phyloP scores from a whole-genome alignment of 2,888 invertebrate genomes.

The Gari tellinella region DNA sequence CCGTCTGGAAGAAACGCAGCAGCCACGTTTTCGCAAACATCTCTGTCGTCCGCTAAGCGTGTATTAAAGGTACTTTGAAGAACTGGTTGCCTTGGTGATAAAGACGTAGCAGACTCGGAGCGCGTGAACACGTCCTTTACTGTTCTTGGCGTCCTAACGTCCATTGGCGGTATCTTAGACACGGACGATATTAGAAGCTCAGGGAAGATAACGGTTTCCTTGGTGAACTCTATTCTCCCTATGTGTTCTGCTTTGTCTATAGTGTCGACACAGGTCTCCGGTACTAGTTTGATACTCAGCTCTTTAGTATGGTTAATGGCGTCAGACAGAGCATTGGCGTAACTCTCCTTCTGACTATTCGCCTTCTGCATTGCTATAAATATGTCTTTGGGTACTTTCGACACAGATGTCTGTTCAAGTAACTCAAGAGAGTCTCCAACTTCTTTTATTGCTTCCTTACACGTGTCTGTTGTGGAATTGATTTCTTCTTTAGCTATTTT shows the following conservation, averaged over 20 bases:
- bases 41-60: constrained; percentile 42
- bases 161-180: constrained; percentile 50
- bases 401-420: constrained; percentile 23
- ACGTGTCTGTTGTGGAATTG: constrained; percentile 32
- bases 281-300: constrained; percentile 31
- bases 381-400: constrained; percentile 19
- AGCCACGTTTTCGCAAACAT: constrained; percentile 46
- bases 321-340: constrained; percentile 45
- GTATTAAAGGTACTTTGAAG: constrained; percentile 35
- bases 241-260: constrained; percentile 35
- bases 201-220: constrained; percentile 33
- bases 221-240: constrained; percentile 36
- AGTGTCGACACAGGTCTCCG: constrained; percentile 30
- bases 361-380: constrained; percentile 54
- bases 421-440: constrained; percentile 28
- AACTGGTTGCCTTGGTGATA: constrained; percentile 25
- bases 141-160: constrained; percentile 49
- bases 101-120: constrained; percentile 15
- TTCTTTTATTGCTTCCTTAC: constrained; percentile 41
- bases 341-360: constrained; percentile 40
- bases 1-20: constrained; percentile 45
- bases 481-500: constrained; percentile 28
- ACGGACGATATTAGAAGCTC: constrained; percentile 48
- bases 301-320: constrained; percentile 46
- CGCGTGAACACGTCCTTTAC: constrained; percentile 27